Conservation (phyloP, 2,797 vertebrate genomes). For the Meda fulgida region DNA sequence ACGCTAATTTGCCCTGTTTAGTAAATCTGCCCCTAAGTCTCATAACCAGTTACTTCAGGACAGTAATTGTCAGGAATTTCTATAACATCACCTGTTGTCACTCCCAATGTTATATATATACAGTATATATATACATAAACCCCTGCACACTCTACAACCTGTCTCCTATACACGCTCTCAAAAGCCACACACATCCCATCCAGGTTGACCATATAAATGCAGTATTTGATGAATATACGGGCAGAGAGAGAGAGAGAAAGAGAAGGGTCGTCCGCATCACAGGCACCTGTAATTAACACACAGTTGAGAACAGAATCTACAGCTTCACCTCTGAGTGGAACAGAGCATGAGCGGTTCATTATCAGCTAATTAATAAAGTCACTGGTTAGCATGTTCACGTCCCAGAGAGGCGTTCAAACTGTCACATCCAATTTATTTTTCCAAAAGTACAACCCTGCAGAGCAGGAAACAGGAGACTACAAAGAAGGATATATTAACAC, state of each 20-base stretch:
- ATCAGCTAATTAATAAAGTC: slow-evolving; percentile 72
- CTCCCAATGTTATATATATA: too few species aligned
- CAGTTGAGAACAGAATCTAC: slow-evolving; percentile 32
- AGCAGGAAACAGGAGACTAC: slow-evolving; percentile 42
- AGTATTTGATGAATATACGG: slow-evolving; percentile 12
- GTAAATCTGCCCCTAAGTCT: too few species aligned
- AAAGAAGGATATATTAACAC: slow-evolving; percentile 26
- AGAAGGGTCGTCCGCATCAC: slow-evolving; percentile 9
- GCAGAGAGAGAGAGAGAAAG: neutral
- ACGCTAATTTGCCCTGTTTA: too few species aligned
- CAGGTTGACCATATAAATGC: neutral
- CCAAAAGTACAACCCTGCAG: slow-evolving; percentile 53
- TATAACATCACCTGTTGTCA: neutral
- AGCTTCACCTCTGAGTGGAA: slow-evolving; percentile 57
- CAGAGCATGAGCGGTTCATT: slow-evolving; percentile 69
- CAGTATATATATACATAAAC: too few species aligned
- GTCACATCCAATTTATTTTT: slow-evolving; percentile 68
- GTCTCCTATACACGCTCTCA: neutral
- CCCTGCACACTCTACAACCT: neutral
- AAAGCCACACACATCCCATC: slow-evolving; percentile 22
- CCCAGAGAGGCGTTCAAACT: slow-evolving; percentile 65
- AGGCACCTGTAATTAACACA: slow-evolving; percentile 49
- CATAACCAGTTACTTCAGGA: neutral
- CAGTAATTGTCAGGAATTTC: neutral
- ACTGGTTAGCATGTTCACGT: slow-evolving; percentile 64